A percentile compares a stretch with the other conserved stretches of the same genome.
Conservation (phyloP, 2,888 invertebrate genomes). For the Parnassius glacialis region DNA sequence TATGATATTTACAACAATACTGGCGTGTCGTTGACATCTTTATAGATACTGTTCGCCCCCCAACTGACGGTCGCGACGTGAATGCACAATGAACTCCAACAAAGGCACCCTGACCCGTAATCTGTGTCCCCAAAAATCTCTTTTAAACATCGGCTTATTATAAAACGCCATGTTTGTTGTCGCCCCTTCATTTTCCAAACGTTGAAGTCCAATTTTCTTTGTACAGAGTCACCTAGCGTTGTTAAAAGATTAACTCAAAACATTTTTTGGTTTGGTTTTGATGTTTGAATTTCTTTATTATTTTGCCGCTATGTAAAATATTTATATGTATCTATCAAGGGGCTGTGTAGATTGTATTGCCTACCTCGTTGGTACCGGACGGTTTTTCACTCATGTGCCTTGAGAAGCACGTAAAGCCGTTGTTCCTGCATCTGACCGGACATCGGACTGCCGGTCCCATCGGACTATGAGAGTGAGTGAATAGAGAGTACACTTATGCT, state of each 20-base stretch:
- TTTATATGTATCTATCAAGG: too few relatives aligned
- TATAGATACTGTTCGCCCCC: slow-evolving; percentile 37
- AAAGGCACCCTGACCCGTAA: slow-evolving; percentile 25
- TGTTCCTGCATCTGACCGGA: too few relatives aligned
- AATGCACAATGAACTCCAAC: slow-evolving; percentile 31
- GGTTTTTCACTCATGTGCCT: too few relatives aligned
- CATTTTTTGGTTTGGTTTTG: neutral
- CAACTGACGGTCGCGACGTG: slow-evolving; percentile 24
- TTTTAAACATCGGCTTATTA: slow-evolving; percentile 26
- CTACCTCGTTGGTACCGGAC: too few relatives aligned
- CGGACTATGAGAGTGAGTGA: too few relatives aligned
- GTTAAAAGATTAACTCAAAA: slow-evolving; percentile 6
- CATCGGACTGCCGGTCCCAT: too few relatives aligned
- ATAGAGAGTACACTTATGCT: too few relatives aligned
- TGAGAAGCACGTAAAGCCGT: too few relatives aligned
- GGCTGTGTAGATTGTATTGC: too few relatives aligned
- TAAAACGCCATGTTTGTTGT: slow-evolving; percentile 25
- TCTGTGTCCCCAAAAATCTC: slow-evolving; percentile 23
- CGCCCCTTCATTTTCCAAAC: slow-evolving; percentile 12
- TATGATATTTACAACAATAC: slow-evolving; percentile 25
- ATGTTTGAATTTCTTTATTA: neutral
- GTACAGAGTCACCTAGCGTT: slow-evolving; percentile 6
- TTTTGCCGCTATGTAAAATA: neutral
- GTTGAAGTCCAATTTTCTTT: slow-evolving; percentile 1
- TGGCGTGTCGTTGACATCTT: slow-evolving; percentile 41